Evolutionary conservation across 2,113 vertebrate species (phyloP).

Genomic region (Ictidomys tridecemlineatus): DNA sequence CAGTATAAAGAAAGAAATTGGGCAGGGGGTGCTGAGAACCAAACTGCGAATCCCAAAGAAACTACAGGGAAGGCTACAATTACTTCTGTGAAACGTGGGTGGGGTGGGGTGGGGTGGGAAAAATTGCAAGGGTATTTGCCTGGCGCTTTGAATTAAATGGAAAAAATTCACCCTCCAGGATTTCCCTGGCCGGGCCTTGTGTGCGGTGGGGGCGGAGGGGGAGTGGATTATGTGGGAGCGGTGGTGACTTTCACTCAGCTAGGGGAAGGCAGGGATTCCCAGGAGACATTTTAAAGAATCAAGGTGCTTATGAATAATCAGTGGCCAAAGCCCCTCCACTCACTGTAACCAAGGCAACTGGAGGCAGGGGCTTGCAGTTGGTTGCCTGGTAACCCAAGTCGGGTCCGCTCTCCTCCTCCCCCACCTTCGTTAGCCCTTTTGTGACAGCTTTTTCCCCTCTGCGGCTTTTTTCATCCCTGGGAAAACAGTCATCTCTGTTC

Average conservation of each 20-base stretch:
- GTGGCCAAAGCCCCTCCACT: conserved; percentile 36
- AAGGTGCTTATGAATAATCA: conserved; percentile 42
- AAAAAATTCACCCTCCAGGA: not conserved
- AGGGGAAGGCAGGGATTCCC: not conserved
- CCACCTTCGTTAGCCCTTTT: conserved; percentile 65
- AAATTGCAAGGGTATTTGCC: not conserved
- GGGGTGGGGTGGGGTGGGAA: not conserved
- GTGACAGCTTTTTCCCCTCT: not conserved
- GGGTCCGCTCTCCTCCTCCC: not conserved
- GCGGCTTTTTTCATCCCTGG: not conserved
- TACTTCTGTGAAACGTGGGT: not conserved
- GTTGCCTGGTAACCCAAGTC: conserved; percentile 79
- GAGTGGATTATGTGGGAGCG: not conserved
- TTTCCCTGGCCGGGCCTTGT: not conserved
- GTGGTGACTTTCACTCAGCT: not conserved
- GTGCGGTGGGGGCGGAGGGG: too few relatives aligned
- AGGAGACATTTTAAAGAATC: conserved; percentile 53
- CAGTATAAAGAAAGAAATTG: not conserved
- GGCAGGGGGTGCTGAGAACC: not conserved
- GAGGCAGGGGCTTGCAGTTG: conserved; percentile 47
- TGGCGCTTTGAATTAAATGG: not conserved
- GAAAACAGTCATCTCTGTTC: not conserved
- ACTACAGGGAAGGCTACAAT: not conserved
- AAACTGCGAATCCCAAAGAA: not conserved
- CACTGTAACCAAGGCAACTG: conserved; percentile 71